phyloP scores from a whole-genome alignment of 2,113 vertebrate species.

The Alectura lathami region DNA sequence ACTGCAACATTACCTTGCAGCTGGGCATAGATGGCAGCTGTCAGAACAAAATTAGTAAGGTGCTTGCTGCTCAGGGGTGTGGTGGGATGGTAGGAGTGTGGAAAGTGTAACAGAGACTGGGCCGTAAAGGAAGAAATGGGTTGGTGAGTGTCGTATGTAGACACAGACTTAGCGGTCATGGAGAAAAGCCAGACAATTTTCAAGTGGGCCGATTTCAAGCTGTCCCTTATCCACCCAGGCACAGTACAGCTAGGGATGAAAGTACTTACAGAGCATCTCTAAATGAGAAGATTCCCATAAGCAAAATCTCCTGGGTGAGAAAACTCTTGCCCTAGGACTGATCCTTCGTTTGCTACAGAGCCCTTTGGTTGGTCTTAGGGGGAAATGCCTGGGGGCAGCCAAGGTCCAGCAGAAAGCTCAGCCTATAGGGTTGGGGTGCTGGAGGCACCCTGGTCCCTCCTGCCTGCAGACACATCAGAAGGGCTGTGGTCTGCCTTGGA shows the following conservation, averaged over 20 bases:
- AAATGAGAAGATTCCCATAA: neutral
- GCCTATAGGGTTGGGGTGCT: neutral
- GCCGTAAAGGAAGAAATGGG: neutral
- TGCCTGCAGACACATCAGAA: neutral
- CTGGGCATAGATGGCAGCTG: neutral
- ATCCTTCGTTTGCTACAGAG: neutral
- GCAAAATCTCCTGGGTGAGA: neutral
- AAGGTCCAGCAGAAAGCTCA: neutral
- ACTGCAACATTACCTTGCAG: neutral
- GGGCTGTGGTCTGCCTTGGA: neutral
- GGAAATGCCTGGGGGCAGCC: neutral
- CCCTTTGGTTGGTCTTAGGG: neutral
- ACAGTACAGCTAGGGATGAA: neutral
- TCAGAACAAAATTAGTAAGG: neutral
- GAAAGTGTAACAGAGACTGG: neutral
- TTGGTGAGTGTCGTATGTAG: neutral
- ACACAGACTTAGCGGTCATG: neutral
- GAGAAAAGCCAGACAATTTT: neutral
- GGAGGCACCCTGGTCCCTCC: neutral
- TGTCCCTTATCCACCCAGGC: neutral
- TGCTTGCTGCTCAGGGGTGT: neutral
- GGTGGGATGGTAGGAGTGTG: neutral
- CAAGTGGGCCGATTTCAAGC: neutral
- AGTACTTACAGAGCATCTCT: neutral
- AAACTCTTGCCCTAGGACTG: neutral